Conservation (phyloP, 2,113 vertebrate genomes). For the Smithornis capensis region DNA sequence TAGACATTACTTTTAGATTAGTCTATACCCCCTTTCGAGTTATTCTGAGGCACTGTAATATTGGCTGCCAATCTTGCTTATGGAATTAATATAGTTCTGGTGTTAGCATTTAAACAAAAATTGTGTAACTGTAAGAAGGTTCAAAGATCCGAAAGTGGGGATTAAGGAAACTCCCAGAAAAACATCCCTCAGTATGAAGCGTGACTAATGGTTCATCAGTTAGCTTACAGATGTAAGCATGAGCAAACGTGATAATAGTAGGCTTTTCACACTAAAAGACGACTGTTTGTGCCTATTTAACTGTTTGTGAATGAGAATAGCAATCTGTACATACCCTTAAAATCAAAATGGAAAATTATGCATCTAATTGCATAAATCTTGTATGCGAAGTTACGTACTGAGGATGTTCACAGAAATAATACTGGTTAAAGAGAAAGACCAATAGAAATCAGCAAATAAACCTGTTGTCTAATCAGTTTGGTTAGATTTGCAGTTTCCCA, state of each 20-base stretch:
- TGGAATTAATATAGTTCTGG: not conserved
- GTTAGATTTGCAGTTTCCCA: not conserved
- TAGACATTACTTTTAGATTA: not conserved
- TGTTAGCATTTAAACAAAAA: not conserved
- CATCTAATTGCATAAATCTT: not conserved
- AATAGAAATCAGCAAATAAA: not conserved
- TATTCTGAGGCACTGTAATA: not conserved
- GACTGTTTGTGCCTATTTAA: not conserved
- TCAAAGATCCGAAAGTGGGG: not conserved
- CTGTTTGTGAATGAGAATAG: not conserved
- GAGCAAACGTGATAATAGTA: not conserved
- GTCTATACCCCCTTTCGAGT: not conserved
- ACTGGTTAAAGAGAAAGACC: not conserved
- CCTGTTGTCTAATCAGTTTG: not conserved
- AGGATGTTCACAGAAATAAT: not conserved
- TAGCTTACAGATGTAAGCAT: not conserved
- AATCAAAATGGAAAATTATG: not conserved
- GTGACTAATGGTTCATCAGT: not conserved
- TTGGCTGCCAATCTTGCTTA: not conserved
- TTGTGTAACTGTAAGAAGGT: not conserved
- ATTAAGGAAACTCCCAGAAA: not conserved
- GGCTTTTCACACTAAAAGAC: not conserved
- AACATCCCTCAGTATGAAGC: not conserved
- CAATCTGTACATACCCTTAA: not conserved
- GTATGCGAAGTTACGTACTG: not conserved